Base-by-base conservation (phyloP, 2,113 vertebrate species). In the Carlito syrichta region DNA sequence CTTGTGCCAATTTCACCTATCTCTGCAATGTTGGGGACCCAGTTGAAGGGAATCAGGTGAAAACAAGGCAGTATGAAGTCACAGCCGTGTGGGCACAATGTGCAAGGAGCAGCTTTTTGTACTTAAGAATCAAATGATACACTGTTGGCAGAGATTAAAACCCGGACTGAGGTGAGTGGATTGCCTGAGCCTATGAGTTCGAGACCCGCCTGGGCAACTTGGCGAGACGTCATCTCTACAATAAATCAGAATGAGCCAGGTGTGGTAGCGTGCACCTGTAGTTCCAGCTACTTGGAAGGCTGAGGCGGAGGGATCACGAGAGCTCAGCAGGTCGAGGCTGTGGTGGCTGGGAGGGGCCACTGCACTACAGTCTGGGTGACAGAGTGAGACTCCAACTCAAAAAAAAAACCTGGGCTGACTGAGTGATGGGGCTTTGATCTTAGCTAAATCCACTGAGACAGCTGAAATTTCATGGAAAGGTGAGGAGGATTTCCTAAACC, bases 401-500 rank as follows among this genome's bases (percentile, higher is more conserved):
- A n/a, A n/a, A n/a, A n/a, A n/a, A n/a, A n/a, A n/a, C 52, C 10
- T 0, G 17, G 17, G 22, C 68, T 90, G 54, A 0, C 43, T 23
- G 89, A 82, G 48, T 16, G 2, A 5, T 2, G 1, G 3, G 30
- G 74, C 92, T 96, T 86, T 97, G 91, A 88, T 89, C 81, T 88
- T 38, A 12, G 17, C 83, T 77, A 76, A 50, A 83, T 71, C 84
- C 62, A 62, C 12, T 0, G 71, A 86, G 77, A 77, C 88, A 58
- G 92, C 84, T 13, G 38, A 74, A 71, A 60, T 90, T 94, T 95
- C 89, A 35, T 8, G 79, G 62, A 81, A 81, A 79, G 81, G 69
- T 60, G 95, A 62, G 58, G 30, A n/a, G 76, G 77, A 84, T 85
- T 91, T 95, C 93, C 88, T 94, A 50, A 77, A 38, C 54, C 85